Conservation (phyloP, 2,113 vertebrate species). For the Nyctereutes procyonoides region DNA sequence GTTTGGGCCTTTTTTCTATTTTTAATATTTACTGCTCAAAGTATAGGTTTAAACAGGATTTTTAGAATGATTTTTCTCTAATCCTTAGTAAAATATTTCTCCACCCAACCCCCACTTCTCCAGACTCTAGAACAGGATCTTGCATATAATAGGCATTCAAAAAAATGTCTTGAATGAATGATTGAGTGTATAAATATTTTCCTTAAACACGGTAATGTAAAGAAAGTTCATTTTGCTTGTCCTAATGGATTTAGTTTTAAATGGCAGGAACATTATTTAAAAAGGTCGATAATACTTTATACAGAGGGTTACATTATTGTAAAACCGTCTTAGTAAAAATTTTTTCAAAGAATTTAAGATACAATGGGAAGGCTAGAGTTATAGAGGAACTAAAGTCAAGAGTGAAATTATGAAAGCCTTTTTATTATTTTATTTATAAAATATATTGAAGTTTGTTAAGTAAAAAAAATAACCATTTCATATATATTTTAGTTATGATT, state of each 20-base stretch:
- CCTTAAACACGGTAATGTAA: neutral
- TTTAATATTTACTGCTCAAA: neutral
- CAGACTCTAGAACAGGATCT: neutral
- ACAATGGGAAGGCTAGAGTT: neutral
- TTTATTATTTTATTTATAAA: conserved; percentile 15
- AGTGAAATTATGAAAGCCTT: neutral
- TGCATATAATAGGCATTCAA: neutral
- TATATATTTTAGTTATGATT: neutral
- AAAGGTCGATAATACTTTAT: neutral
- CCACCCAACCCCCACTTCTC: neutral
- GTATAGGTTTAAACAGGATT: neutral
- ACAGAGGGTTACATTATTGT: neutral
- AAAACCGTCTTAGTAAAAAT: neutral
- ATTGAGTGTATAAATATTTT: conserved; percentile 29
- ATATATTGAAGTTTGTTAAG: neutral
- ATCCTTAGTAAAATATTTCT: neutral
- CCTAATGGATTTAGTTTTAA: neutral
- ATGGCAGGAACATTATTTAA: neutral
- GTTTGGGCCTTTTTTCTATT: neutral
- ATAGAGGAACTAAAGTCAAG: neutral
- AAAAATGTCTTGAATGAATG: neutral
- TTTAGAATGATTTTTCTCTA: neutral
- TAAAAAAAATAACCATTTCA: neutral
- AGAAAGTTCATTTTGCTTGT: neutral
- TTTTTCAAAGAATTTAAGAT: conserved; percentile 25